phyloP scores from a whole-genome alignment of 2,888 invertebrate species.

The Ophion costatus region DNA sequence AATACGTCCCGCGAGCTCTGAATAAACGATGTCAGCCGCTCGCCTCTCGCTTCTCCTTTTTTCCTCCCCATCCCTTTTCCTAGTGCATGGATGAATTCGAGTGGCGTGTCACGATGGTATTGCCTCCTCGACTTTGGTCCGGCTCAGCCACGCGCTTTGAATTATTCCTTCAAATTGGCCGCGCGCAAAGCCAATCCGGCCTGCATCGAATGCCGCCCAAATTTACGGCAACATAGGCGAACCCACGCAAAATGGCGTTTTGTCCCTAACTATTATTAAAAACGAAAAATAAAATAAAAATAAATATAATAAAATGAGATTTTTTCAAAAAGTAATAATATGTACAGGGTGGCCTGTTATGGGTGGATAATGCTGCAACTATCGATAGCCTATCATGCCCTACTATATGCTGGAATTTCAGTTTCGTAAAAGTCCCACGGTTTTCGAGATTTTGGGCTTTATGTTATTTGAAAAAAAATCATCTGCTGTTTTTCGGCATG shows the following conservation, averaged over 20 bases:
- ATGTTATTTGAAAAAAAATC: no score
- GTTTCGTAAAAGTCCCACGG: no score
- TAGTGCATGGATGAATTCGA: constrained; percentile 50
- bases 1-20: constrained; percentile 53
- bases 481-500: no score
- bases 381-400: no score
- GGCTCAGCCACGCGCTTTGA: constrained; percentile 33
- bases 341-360: no score
- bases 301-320: no score
- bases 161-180: constrained; percentile 59
- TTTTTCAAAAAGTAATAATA: no score
- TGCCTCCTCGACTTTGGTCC: constrained; percentile 39
- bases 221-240: not conserved
- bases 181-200: constrained; percentile 38
- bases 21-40: constrained; percentile 58
- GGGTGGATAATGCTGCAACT: no score
- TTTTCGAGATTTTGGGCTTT: no score
- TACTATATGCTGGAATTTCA: no score
- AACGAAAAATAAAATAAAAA: not conserved
- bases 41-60: constrained; percentile 16
- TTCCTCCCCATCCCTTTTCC: constrained; percentile 16
- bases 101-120: constrained; percentile 11
- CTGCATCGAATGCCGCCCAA: constrained; percentile 18
- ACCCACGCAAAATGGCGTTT: not conserved
- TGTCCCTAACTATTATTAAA: not conserved